phyloP scores from a whole-genome alignment of 2,797 vertebrate species.

The Pteronotus mesoamericanus region DNA sequence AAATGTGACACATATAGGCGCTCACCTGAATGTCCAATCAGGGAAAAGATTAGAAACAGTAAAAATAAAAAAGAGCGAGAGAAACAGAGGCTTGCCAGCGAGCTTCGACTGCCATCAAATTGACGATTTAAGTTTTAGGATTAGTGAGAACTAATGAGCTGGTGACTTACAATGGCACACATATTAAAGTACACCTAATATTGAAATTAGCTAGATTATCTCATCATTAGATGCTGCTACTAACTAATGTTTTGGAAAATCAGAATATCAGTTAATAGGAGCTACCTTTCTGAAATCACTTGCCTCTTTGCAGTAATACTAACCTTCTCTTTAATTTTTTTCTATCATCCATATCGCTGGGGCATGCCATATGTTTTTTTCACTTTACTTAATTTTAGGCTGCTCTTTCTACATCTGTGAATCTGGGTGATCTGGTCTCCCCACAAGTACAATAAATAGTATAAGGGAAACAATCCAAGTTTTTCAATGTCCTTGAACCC shows the following conservation, averaged over 20 bases:
- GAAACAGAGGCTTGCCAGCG: not conserved
- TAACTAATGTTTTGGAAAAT: conserved; percentile 71
- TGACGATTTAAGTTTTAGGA: not conserved
- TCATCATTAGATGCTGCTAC: conserved; percentile 53
- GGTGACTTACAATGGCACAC: conserved; percentile 43
- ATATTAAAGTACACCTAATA: conserved; percentile 62
- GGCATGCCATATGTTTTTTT: not conserved
- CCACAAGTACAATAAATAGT: not conserved
- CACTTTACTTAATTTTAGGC: not conserved
- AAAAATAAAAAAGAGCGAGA: not conserved
- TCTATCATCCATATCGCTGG: not conserved
- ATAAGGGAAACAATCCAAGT: not conserved
- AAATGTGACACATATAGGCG: not conserved
- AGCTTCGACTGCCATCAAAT: not conserved
- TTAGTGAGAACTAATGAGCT: conserved; percentile 61
- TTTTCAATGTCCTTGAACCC: not conserved
- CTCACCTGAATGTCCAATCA: not conserved
- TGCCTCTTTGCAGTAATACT: not conserved
- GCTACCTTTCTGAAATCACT: conserved; percentile 19
- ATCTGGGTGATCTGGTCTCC: not conserved
- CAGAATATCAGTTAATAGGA: conserved; percentile 9
- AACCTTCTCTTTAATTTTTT: not conserved
- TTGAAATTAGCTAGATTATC: conserved; percentile 64
- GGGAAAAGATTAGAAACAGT: not conserved
- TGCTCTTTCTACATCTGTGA: not conserved